A percentile compares a stretch with the other conserved stretches of the same genome.
These are phyloP conservation scores for Psilanteris sp. DNA, from an alignment of 1,140 invertebrate species.

Conservation along the genomic window DNA sequence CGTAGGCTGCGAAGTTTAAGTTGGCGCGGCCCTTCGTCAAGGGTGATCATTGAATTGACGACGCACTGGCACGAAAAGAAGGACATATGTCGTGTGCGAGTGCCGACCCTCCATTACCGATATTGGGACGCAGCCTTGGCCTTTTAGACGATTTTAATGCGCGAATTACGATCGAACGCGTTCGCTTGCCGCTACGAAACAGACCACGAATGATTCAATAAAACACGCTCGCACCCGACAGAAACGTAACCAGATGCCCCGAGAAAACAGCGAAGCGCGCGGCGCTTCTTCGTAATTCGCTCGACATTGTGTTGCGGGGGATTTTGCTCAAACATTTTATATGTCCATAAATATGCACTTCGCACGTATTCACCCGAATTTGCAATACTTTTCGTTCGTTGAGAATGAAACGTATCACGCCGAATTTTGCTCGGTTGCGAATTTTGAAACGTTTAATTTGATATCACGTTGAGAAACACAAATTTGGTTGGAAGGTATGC, in stretches of 20 bases:
- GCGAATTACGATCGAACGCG: slow-evolving; percentile 59
- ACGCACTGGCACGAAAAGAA: slow-evolving; percentile 71
- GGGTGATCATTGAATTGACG: slow-evolving; percentile 73
- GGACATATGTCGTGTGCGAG: slow-evolving; percentile 73
- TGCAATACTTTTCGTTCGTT: too few species aligned
- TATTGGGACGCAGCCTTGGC: slow-evolving; percentile 71
- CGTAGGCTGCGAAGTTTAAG: slow-evolving; percentile 48
- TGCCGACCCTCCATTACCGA: slow-evolving; percentile 75
- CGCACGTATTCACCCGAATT: too few species aligned
- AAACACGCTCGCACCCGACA: slow-evolving; percentile 46
- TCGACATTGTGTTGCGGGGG: too few species aligned
- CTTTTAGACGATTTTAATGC: slow-evolving; percentile 69
- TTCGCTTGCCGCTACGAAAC: slow-evolving; percentile 51
- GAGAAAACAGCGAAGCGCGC: slow-evolving; percentile 22
- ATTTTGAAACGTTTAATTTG: too few species aligned
- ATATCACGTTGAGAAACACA: too few species aligned
- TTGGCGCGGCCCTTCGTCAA: slow-evolving; percentile 36
- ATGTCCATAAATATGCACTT: too few species aligned
- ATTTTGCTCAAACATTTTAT: too few species aligned
- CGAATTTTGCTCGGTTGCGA: too few species aligned
- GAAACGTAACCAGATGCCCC: slow-evolving; percentile 56
- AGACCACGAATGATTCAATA: slow-evolving; percentile 61
- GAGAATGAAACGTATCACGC: too few species aligned
- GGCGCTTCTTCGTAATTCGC: slow-evolving; percentile 16
- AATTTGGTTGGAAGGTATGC: too few species aligned